These are phyloP conservation scores for Naja naja DNA, from an alignment of 2,113 vertebrate species.

Conservation along the genomic window DNA sequence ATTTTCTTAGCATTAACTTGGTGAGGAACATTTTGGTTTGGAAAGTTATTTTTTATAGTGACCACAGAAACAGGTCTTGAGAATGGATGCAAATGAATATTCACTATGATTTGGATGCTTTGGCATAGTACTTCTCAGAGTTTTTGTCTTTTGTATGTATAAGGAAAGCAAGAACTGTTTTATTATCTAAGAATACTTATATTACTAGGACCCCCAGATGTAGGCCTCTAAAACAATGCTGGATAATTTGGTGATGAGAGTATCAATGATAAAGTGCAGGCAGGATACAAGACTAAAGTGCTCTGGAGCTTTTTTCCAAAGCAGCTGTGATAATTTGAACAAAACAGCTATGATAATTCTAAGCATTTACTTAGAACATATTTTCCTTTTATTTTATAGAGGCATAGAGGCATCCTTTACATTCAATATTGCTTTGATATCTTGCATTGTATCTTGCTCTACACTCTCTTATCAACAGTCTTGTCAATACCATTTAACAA, in stretches of 20 bases:
- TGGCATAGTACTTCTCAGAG: not conserved
- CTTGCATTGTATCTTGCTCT: not conserved
- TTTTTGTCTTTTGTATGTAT: not conserved
- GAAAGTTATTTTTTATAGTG: not conserved
- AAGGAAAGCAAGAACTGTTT: not conserved
- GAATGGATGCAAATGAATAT: not conserved
- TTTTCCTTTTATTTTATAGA: not conserved
- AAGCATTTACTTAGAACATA: not conserved
- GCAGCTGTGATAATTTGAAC: not conserved
- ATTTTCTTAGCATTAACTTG: not conserved
- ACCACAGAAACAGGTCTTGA: not conserved
- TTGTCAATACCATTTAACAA: not conserved
- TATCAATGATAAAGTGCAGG: not conserved
- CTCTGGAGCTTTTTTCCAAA: not conserved
- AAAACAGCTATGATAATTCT: not conserved
- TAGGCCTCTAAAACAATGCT: not conserved
- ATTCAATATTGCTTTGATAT: not conserved
- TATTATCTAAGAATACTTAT: not conserved
- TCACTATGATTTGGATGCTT: not conserved
- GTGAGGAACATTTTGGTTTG: not conserved
- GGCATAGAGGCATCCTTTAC: not conserved
- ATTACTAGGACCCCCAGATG: not conserved
- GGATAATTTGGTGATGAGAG: not conserved
- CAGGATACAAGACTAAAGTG: not conserved
- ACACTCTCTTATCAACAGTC: not conserved